Conservation (phyloP, 2,113 vertebrate genomes). For the Salvator merianae region DNA sequence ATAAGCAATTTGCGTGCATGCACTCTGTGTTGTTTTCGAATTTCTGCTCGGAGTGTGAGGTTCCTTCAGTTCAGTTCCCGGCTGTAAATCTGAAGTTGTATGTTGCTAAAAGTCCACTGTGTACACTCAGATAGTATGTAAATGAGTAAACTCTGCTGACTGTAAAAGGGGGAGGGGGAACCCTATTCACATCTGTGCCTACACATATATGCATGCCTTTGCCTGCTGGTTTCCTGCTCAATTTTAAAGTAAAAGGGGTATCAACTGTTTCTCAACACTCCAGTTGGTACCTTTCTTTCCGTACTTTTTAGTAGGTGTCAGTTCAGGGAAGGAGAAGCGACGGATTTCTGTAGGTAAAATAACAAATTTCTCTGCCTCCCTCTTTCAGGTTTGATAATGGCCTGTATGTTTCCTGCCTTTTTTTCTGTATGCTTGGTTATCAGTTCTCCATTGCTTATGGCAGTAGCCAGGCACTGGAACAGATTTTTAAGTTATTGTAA, state of each 20-base stretch:
- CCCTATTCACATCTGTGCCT: constrained; percentile 37
- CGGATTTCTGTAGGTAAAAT: constrained; percentile 69
- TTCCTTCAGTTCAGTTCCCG: constrained; percentile 68
- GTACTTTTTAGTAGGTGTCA: constrained; percentile 58
- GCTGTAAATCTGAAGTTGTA: constrained; percentile 75
- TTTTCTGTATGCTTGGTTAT: constrained; percentile 67
- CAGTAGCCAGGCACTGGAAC: constrained; percentile 74
- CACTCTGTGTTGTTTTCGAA: constrained; percentile 71
- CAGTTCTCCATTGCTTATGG: constrained; percentile 68
- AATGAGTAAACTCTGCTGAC: constrained; percentile 77
- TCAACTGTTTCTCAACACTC: constrained; percentile 55
- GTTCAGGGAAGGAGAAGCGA: constrained; percentile 48
- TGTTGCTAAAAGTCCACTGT: constrained; percentile 71
- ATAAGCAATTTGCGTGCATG: constrained; percentile 67
- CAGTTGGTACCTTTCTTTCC: constrained; percentile 54
- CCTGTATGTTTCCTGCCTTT: constrained; percentile 47
- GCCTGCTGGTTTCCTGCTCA: constrained; percentile 48
- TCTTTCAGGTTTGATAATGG: constrained; percentile 53
- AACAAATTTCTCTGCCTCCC: constrained; percentile 40
- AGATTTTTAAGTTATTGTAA: constrained; percentile 64
- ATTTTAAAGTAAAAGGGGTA: constrained; percentile 47
- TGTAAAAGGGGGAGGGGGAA: constrained; percentile 57
- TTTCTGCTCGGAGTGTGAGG: constrained; percentile 67
- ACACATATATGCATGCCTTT: constrained; percentile 21
- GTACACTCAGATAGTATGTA: constrained; percentile 79